These are phyloP conservation scores for Archegozetes longisetosus DNA, from an alignment of 1,140 invertebrate species.

Conservation along the genomic window DNA sequence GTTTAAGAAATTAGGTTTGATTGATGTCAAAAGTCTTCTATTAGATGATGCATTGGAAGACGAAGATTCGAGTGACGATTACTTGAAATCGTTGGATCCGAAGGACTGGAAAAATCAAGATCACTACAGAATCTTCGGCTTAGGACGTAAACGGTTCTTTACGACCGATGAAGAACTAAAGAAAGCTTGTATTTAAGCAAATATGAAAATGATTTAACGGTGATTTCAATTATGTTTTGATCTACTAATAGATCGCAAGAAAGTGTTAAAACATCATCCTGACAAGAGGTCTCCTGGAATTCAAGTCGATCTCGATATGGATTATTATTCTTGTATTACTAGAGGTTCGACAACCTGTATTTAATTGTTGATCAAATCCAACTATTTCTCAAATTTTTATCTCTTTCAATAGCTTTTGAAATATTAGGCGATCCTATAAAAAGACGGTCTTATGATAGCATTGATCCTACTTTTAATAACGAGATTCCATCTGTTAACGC, in stretches of 20 bases:
- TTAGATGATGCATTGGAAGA: not conserved
- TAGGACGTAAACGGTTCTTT: conserved; percentile 55
- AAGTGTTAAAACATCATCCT: conserved; percentile 90
- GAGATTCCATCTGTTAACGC: conserved; percentile 51
- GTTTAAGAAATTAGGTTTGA: not conserved
- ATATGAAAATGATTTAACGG: not conserved
- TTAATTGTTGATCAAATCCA: not conserved
- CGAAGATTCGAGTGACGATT: conserved; percentile 44
- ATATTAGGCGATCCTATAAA: conserved; percentile 62
- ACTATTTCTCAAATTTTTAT: conserved; percentile 6
- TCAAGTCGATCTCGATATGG: conserved; percentile 60
- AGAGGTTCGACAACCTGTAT: conserved; percentile 34
- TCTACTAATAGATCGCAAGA: conserved; percentile 45
- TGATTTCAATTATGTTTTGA: conserved; percentile 9
- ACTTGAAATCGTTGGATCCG: conserved; percentile 76
- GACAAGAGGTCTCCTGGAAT: conserved; percentile 83
- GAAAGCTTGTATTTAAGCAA: conserved; percentile 58
- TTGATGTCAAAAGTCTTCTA: not conserved
- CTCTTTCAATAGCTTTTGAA: conserved; percentile 51
- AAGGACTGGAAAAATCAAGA: conserved; percentile 94
- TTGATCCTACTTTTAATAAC: conserved; percentile 89
- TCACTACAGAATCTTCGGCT: conserved; percentile 83
- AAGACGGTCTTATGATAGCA: conserved; percentile 80
- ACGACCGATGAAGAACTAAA: conserved; percentile 84
- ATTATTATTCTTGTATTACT: conserved; percentile 98